Conservation (phyloP, 2,888 invertebrate genomes). For the Idaea straminata region DNA sequence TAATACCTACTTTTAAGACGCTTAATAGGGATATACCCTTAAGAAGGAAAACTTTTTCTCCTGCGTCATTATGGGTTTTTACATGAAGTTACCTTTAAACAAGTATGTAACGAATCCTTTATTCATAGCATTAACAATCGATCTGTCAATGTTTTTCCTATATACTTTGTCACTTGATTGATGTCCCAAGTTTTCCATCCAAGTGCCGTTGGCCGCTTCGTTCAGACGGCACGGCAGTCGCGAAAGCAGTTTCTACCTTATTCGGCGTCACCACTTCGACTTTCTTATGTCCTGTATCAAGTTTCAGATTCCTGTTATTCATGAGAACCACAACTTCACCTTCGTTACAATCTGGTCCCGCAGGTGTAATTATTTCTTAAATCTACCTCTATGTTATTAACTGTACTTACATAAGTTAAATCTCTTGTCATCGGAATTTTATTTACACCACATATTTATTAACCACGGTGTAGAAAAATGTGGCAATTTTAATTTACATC, state of each 20-base stretch:
- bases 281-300: slow-evolving; percentile 59
- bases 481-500: not conserved
- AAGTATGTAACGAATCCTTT: not conserved
- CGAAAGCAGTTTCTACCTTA: slow-evolving; percentile 56
- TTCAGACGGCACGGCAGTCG: slow-evolving; percentile 35
- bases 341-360: slow-evolving; percentile 26
- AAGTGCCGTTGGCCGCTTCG: slow-evolving; percentile 29
- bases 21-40: too few relatives aligned
- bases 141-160: not conserved
- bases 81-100: not conserved
- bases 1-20: too few relatives aligned
- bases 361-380: slow-evolving; percentile 26
- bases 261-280: slow-evolving; percentile 42
- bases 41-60: too few relatives aligned
- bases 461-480: too few relatives aligned
- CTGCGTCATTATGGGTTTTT: not conserved
- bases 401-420: not conserved
- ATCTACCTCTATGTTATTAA: not conserved
- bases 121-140: not conserved
- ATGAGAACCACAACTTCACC: slow-evolving; percentile 11
- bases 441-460: too few relatives aligned
- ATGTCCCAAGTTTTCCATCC: slow-evolving; percentile 3
- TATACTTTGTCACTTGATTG: not conserved
- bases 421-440: too few relatives aligned
- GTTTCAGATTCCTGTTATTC: slow-evolving; percentile 1